phyloP scores from a whole-genome alignment of 2,797 vertebrate species.

The Pelobates cultripes region DNA sequence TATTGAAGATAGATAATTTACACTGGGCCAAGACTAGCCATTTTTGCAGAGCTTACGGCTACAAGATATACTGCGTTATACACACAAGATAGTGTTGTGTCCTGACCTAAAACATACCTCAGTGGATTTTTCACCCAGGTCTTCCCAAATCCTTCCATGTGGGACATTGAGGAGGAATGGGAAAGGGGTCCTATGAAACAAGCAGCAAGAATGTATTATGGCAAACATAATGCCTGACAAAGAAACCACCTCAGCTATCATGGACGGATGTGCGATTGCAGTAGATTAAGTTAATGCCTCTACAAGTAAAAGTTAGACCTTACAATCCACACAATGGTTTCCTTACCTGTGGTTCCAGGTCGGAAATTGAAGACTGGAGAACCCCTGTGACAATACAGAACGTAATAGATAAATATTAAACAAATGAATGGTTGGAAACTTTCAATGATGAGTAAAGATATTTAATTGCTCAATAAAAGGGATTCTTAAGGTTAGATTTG shows the following conservation, averaged over 20 bases:
- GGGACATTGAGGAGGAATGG: conserved; percentile 92
- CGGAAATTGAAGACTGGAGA: conserved; percentile 86
- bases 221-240: too few species aligned
- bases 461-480: too few species aligned
- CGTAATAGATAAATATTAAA: too few species aligned
- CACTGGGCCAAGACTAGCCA: too few species aligned
- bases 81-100: too few species aligned
- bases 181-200: conserved; percentile 80
- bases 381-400: conserved; percentile 61
- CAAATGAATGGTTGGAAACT: too few species aligned
- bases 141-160: conserved; percentile 87
- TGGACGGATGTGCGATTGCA: too few species aligned
- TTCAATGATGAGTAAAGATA: too few species aligned
- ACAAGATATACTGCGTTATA: too few species aligned
- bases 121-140: conserved; percentile 86
- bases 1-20: too few species aligned
- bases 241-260: background rate
- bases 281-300: background rate
- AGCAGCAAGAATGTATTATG: background rate
- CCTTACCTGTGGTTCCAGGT: conserved; percentile 79
- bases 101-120: conserved; percentile 69
- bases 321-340: background rate
- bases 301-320: background rate
- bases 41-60: too few species aligned
- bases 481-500: background rate